These are phyloP conservation scores for Diabrotica undecimpunctata DNA, from an alignment of 1,140 invertebrate species.

Conservation along the genomic window DNA sequence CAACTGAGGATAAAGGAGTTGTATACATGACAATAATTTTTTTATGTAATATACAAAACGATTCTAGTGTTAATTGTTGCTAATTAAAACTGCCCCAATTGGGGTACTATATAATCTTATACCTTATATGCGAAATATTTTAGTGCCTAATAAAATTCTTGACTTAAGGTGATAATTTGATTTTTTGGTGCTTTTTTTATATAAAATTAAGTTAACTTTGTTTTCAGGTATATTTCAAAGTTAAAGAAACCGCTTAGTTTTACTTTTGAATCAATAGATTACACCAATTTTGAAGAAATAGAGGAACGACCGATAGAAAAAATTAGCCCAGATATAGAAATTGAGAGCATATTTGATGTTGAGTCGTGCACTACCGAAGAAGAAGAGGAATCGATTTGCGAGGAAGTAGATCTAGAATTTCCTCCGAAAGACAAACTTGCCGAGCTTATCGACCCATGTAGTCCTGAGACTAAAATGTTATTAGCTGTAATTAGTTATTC, in stretches of 20 bases:
- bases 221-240: neutral
- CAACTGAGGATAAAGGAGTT: no score
- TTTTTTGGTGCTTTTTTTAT: no score
- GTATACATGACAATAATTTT: no score
- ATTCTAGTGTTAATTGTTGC: no score
- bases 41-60: no score
- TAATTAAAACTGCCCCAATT: no score
- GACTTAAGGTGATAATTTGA: no score
- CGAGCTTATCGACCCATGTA: slow-evolving; percentile 33
- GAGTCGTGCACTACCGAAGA: neutral
- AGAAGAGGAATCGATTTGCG: neutral
- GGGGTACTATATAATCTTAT: no score
- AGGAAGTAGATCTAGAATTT: slow-evolving; percentile 19
- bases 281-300: neutral
- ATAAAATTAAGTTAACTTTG: neutral
- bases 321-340: slow-evolving; percentile 2
- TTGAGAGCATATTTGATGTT: neutral
- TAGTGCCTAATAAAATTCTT: no score
- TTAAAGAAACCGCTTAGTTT: neutral
- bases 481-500: slow-evolving; percentile 30
- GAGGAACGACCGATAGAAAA: neutral
- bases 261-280: neutral
- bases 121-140: no score
- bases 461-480: slow-evolving; percentile 29
- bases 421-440: slow-evolving; percentile 30